Conservation (phyloP, 2,797 vertebrate species). For the Gallinago stenura region DNA sequence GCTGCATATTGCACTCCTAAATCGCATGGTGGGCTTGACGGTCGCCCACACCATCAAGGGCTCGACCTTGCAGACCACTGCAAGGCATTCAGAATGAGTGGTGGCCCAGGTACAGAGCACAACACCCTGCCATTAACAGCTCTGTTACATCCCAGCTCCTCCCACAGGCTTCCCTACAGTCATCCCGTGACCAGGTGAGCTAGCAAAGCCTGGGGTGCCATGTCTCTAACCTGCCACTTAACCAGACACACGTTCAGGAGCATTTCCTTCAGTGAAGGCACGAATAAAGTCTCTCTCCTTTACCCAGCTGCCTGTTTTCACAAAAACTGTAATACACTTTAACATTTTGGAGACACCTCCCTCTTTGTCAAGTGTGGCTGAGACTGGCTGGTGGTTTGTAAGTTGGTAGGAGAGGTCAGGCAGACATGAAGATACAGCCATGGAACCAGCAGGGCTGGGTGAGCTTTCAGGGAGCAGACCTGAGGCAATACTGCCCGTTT, state of each 20-base stretch:
- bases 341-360: neutral
- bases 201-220: neutral
- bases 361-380: neutral
- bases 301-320: neutral
- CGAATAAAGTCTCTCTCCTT: neutral
- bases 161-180: neutral
- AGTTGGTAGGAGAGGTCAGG: neutral
- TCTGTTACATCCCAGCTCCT: accelerated
- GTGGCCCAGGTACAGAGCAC: neutral
- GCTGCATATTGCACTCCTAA: neutral
- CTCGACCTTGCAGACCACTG: neutral
- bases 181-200: neutral
- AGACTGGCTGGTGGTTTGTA: neutral
- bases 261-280: neutral
- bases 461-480: neutral
- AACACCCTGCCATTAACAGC: neutral
- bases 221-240: neutral
- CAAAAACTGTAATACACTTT: neutral
- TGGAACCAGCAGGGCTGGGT: neutral
- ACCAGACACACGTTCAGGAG: accelerated
- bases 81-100: neutral
- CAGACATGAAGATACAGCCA: neutral
- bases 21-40: accelerated
- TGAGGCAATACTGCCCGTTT: neutral
- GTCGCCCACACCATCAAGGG: neutral